Evolutionary conservation across 1,140 invertebrate genomes (phyloP), one percentile per base, ranked within the genome.

Genomic region (Ephestia elutella): DNA sequence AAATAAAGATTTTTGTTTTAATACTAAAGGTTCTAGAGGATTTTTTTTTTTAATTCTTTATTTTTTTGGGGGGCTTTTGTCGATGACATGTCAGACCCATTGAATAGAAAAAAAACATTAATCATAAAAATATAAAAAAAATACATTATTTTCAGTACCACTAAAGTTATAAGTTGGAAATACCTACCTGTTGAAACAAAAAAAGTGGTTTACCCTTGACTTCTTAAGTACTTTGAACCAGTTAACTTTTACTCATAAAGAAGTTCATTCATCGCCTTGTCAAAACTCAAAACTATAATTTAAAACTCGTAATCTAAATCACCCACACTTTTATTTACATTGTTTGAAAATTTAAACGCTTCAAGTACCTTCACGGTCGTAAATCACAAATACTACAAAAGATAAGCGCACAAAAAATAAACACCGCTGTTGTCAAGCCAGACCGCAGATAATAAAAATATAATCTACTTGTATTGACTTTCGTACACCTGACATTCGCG

Each of bases 401-500:
- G 51, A 55, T 56, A 44, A 30, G n/a, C n/a, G 18, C 21, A 56
- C 49, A 70, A 77, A 80, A 76, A 70, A 50, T 64, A 73, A 68
- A 68, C 60, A 71, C 28, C 35, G 28, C 58, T 67, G 70, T 65
- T 56, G 62, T 59, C 62, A 71, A 61, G 70, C 63, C 21, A 64
- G 15, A 54, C 71, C 35, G 49, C 61, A 68, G 75, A 78, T 73
- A 80, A 80, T 74, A 78, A 77, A 32, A 65, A 61, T 61, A 81
- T 78, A 73, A 80, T 75, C 62, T 67, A 44, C 57, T 20, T 63
- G 67, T 68, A 80, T 76, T 73, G 71, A 80, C 80, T 77, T 78
- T 62, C 70, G 64, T 72, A 77, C 85, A 86, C 80, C 76, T 87
- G 80, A 85, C 72, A 75, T 78, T 72, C 65, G 65, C 66, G 59